Percentiles rank a stretch among this genome's conserved stretches.
Evolutionary conservation across 1,140 invertebrate species (phyloP).

Genomic region (Drosophila sp.): DNA sequence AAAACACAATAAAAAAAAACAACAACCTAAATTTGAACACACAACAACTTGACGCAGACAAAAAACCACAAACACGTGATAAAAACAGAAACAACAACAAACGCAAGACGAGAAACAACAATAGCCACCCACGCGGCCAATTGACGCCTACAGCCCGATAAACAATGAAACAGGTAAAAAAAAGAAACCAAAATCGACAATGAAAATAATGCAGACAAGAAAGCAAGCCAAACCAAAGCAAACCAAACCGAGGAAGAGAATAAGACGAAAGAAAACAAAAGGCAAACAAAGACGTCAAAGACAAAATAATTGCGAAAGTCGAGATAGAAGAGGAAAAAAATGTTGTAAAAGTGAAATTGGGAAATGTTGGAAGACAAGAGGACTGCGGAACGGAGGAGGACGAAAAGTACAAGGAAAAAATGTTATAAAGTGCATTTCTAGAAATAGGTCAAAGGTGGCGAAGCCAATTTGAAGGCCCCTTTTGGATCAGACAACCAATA

Average conservation of each 20-base stretch:
- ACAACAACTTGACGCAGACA: slow-evolving; percentile 45
- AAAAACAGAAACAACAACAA: slow-evolving; percentile 45
- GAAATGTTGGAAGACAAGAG: slow-evolving; percentile 27
- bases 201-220: slow-evolving; percentile 53
- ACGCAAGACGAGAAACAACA: slow-evolving; percentile 37
- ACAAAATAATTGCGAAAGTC: slow-evolving; percentile 64
- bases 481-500: too few species aligned
- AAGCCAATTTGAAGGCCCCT: too few species aligned
- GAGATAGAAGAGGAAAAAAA: slow-evolving; percentile 55
- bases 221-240: slow-evolving; percentile 34
- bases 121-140: slow-evolving; percentile 63
- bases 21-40: slow-evolving; percentile 28
- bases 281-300: slow-evolving; percentile 48
- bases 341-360: slow-evolving; percentile 56
- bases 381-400: too few species aligned
- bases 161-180: slow-evolving; percentile 30
- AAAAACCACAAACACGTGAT: slow-evolving; percentile 62
- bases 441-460: slow-evolving; percentile 50
- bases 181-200: slow-evolving; percentile 19
- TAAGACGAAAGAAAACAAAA: slow-evolving; percentile 9
- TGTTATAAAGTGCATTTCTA: slow-evolving; percentile 37
- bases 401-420: not conserved
- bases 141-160: slow-evolving; percentile 40
- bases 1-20: slow-evolving; percentile 26
- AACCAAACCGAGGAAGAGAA: not conserved